Percentiles rank a stretch among this genome's conserved stretches.
Evolutionary conservation across 2,888 invertebrate species (phyloP).

Genomic region (Nasonia oneida): DNA sequence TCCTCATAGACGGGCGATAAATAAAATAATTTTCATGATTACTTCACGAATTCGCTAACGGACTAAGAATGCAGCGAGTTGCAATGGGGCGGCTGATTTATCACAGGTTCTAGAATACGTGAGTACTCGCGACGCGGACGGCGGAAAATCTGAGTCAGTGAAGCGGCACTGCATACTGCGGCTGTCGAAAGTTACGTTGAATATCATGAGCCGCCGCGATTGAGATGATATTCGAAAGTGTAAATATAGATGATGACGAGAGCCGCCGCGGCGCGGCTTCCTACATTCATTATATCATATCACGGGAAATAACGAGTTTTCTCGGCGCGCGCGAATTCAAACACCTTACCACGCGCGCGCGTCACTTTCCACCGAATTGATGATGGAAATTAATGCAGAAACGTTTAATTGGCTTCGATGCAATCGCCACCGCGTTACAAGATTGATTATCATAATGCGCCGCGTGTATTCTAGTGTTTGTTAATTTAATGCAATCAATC

Average conservation of each 20-base stretch:
- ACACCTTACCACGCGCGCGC: neutral
- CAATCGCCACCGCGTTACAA: constrained; percentile 22
- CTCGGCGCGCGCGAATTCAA: neutral
- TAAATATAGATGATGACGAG: constrained; percentile 51
- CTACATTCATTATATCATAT: constrained; percentile 31
- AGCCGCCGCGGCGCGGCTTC: neutral
- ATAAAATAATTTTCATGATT: constrained; percentile 3
- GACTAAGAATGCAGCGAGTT: constrained; percentile 25
- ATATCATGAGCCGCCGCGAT: constrained; percentile 5
- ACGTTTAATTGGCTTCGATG: constrained; percentile 7
- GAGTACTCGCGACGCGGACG: neutral
- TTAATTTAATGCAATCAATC: constrained; percentile 21
- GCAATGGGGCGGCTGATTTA: neutral
- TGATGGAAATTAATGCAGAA: constrained; percentile 30
- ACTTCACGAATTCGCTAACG: constrained; percentile 37
- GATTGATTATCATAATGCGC: neutral
- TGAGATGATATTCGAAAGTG: constrained; percentile 19
- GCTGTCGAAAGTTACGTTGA: constrained; percentile 41
- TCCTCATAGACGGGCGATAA: neutral
- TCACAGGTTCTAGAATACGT: constrained; percentile 11
- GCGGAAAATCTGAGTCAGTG: constrained; percentile 37
- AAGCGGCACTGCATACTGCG: neutral
- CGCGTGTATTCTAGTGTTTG: neutral
- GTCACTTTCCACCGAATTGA: constrained; percentile 16
- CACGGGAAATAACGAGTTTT: constrained; percentile 45